phyloP scores from a whole-genome alignment of 1,140 invertebrate genomes.

The Leptoteleia sp. region DNA sequence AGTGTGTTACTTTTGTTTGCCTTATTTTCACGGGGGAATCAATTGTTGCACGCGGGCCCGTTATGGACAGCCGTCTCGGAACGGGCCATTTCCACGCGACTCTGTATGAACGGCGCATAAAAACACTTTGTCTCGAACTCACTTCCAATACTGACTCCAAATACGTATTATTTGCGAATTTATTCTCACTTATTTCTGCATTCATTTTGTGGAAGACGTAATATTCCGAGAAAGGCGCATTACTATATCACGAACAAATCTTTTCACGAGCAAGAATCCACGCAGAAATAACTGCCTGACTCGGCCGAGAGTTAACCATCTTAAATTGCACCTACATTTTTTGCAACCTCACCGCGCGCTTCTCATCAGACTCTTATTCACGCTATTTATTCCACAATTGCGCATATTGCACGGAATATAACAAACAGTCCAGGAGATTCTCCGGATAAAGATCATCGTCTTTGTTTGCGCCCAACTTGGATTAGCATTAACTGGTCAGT shows the following conservation, averaged over 20 bases:
- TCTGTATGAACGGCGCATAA: slow-evolving; percentile 13
- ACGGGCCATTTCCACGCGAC: slow-evolving; percentile 5
- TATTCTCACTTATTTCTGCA: slow-evolving; percentile 52
- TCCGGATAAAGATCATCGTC: too few relatives aligned
- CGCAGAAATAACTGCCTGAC: slow-evolving; percentile 46
- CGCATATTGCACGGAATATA: too few relatives aligned
- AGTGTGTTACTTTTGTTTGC: too few relatives aligned
- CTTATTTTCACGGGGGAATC: too few relatives aligned
- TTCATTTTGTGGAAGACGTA: slow-evolving; percentile 52
- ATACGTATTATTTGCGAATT: slow-evolving; percentile 52
- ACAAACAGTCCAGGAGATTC: too few relatives aligned
- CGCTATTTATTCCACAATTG: slow-evolving; percentile 53
- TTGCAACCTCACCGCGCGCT: slow-evolving; percentile 42
- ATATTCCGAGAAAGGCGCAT: slow-evolving; percentile 57
- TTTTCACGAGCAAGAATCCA: slow-evolving; percentile 55
- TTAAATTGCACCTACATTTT: slow-evolving; percentile 59
- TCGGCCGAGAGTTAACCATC: slow-evolving; percentile 56
- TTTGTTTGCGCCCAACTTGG: too few relatives aligned
- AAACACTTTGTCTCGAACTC: slow-evolving; percentile 19
- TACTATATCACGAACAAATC: slow-evolving; percentile 58
- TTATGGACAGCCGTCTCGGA: too few relatives aligned
- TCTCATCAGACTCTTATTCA: slow-evolving; percentile 57
- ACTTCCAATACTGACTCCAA: slow-evolving; percentile 44
- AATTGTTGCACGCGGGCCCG: too few relatives aligned
- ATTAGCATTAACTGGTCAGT: too few relatives aligned